Percentiles rank a stretch among this genome's conserved stretches.
These are phyloP conservation scores for Zygogramma bicolorata DNA, from an alignment of 2,888 invertebrate genomes.

Conservation along the genomic window DNA sequence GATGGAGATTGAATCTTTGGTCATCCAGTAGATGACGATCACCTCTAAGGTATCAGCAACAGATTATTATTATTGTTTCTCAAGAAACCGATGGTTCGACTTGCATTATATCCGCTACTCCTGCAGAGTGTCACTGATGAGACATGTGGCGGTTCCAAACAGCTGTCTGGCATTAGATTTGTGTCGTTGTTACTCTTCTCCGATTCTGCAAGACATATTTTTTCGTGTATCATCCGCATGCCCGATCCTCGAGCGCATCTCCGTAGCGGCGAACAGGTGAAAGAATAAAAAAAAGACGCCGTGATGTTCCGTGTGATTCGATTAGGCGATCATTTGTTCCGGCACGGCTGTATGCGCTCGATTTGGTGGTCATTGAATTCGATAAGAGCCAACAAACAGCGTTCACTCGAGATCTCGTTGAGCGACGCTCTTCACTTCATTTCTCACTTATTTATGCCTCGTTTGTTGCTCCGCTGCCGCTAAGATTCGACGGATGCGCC, in stretches of 20 bases:
- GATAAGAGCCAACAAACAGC: conserved; percentile 49
- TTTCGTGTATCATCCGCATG: not conserved
- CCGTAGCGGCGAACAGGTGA: conserved; percentile 17
- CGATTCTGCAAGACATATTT: too few relatives aligned
- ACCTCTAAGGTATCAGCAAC: too few relatives aligned
- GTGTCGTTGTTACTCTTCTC: too few relatives aligned
- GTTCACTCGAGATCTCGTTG: conserved; percentile 48
- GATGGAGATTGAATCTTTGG: too few relatives aligned
- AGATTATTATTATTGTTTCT: too few relatives aligned
- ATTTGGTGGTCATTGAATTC: conserved; percentile 66
- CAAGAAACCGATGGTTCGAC: too few relatives aligned
- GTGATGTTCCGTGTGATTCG: conserved; percentile 57
- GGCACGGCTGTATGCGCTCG: conserved; percentile 63
- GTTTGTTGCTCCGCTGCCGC: conserved; percentile 31
- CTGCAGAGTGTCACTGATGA: too few relatives aligned
- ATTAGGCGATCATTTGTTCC: conserved; percentile 66
- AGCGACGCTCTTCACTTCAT: conserved; percentile 56
- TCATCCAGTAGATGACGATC: too few relatives aligned
- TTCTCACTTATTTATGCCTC: conserved; percentile 53
- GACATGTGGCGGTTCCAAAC: too few relatives aligned
- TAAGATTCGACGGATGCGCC: conserved; percentile 12
- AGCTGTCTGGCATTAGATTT: too few relatives aligned
- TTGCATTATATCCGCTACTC: too few relatives aligned
- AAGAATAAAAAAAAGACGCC: conserved; percentile 31
- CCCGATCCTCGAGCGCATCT: conserved; percentile 20